A percentile compares a stretch with the other conserved stretches of the same genome.
Conservation (phyloP, 2,888 invertebrate genomes). For the Diaperis boleti region DNA sequence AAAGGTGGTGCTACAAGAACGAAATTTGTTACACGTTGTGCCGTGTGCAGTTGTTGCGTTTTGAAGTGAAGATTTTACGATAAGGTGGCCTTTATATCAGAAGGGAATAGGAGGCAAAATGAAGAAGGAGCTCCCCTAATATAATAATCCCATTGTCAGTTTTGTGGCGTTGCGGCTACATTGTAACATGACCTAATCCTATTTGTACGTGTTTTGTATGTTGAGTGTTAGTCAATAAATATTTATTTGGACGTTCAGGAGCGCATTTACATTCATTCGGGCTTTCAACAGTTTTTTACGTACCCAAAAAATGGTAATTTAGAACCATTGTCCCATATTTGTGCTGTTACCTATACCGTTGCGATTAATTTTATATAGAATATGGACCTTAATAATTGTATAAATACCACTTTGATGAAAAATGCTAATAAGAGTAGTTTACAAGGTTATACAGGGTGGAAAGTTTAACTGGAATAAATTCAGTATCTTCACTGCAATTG, state of each 20-base stretch:
- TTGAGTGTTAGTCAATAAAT: conserved; percentile 52
- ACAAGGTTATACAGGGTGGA: no score
- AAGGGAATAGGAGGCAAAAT: conserved; percentile 18
- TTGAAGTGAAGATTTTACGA: conserved; percentile 14
- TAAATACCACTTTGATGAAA: no score
- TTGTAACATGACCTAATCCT: conserved; percentile 56
- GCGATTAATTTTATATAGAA: no score
- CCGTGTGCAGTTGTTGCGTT: conserved; percentile 5
- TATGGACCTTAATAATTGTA: no score
- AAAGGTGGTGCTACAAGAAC: not conserved
- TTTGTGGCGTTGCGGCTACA: conserved; percentile 54
- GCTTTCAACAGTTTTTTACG: conserved; percentile 45
- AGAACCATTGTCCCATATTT: conserved; percentile 18
- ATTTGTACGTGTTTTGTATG: conserved; percentile 54
- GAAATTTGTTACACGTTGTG: not conserved
- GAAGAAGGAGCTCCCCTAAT: conserved; percentile 39
- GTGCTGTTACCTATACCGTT: no score
- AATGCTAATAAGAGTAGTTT: no score
- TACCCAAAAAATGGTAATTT: conserved; percentile 40
- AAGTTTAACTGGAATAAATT: no score
- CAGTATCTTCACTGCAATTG: no score
- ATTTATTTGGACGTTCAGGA: conserved; percentile 46
- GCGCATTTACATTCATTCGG: conserved; percentile 44
- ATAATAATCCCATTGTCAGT: conserved; percentile 50
- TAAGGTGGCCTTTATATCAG: conserved; percentile 4